phyloP scores from a whole-genome alignment of 2,888 invertebrate species.

The Dryococelus australis region DNA sequence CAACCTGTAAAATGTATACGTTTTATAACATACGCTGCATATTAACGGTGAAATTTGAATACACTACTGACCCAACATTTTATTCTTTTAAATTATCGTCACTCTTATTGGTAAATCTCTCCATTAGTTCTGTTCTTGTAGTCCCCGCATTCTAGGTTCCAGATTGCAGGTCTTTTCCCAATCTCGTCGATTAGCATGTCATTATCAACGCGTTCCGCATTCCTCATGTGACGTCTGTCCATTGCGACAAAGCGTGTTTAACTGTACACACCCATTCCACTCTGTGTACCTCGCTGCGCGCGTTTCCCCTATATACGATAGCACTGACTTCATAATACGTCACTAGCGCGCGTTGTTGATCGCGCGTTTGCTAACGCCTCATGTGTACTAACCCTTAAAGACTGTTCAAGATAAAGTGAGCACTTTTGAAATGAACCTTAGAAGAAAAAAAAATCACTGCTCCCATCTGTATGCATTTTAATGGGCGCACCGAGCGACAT shows the following conservation, averaged over 20 bases:
- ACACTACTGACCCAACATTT: neutral
- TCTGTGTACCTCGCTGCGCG: neutral
- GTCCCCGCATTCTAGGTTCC: neutral
- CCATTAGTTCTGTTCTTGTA: neutral
- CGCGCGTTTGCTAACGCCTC: too few species aligned
- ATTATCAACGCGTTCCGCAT: neutral
- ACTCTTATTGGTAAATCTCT: neutral
- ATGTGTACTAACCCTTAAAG: too few species aligned
- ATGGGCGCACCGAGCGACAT: too few species aligned
- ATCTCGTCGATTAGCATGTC: neutral
- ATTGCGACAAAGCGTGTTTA: neutral
- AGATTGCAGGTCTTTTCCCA: neutral
- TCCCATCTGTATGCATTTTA: too few species aligned
- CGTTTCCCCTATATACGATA: too few species aligned
- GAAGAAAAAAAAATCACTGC: too few species aligned
- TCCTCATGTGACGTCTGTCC: neutral
- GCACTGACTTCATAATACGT: too few species aligned
- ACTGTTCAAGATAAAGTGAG: too few species aligned
- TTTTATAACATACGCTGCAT: too few species aligned
- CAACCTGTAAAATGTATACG: too few species aligned
- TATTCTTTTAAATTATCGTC: neutral
- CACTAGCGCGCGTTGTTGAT: too few species aligned
- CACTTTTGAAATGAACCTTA: too few species aligned
- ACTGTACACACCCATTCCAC: neutral
- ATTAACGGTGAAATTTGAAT: neutral